Evolutionary conservation across 1,140 invertebrate species (phyloP), one percentile per base, ranked within the genome.

Genomic region (Adelges cooleyi): DNA sequence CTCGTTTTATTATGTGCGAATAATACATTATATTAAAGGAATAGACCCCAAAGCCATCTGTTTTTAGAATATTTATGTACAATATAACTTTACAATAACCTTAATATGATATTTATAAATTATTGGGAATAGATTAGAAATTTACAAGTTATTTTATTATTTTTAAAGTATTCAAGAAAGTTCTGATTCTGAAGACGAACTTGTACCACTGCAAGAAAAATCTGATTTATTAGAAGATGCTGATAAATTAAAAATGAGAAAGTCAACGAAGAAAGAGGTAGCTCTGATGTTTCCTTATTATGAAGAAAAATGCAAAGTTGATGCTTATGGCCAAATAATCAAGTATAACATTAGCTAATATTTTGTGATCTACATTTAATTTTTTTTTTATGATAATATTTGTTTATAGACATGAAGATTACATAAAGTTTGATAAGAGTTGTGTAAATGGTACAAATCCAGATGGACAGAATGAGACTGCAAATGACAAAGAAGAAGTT

Each of bases 271-370:
- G 93, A 78, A 89, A 93, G 65, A 87, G 92, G 69, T 90, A 95
- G 77, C 25, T 1, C 93, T 94, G 0, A 97, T 98, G 89, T 98
- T 93, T 77, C 95, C 95, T 2, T 92, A 86, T 71, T 81, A 87
- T 50, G 95, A 98, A 76, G 94, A 97, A 70, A 91, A 90, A 76
- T 82, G 94, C 1, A 89, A 93, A 75, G 86, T 82, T 73, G 94
- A 97, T 72, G 92, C 97, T 73, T 97, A 97, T 74, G 94, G 94
- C 1, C 93, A 97, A 79, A 86, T 94, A 49, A 92, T 97, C 51
- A 82, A 77, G 78, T 83, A 71, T 69, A n/a, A n/a, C n/a, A n/a
- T n/a, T n/a, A n/a, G n/a, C n/a, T n/a, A n/a, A n/a, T 65, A 6
- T 70, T 67, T 29, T 15, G 17, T 2, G 10, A 25, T 70, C 29